Evolutionary conservation across 35 echinoderm and acorn worm genomes (phyloP).

Genomic region (Ophioderma brevispina): DNA sequence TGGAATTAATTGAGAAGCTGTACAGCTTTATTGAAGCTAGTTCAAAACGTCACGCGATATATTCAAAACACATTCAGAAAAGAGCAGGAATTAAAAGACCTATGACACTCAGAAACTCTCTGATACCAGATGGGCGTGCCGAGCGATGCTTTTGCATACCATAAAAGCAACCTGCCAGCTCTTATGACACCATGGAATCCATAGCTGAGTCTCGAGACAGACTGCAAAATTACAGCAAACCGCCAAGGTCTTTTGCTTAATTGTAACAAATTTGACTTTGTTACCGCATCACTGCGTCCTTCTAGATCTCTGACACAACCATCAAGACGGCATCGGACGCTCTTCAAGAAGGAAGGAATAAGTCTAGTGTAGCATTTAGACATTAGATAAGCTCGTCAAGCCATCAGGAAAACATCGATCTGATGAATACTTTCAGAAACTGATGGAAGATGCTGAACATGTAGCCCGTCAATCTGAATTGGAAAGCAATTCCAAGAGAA

Average conservation of each 20-base stretch:
- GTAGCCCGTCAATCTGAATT: no score
- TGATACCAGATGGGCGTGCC: constrained; percentile 5
- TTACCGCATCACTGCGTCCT: not conserved
- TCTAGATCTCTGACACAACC: not conserved
- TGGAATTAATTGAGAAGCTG: constrained; percentile 5
- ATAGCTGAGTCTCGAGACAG: constrained; percentile 21
- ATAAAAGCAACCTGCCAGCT: constrained; percentile 6
- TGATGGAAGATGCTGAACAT: no score
- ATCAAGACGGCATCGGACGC: not conserved
- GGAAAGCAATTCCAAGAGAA: no score
- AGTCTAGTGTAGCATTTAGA: not conserved
- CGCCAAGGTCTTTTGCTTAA: constrained; percentile 1
- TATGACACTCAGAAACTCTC: not conserved
- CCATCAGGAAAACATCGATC: no score
- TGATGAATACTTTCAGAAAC: no score
- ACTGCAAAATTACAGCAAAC: not conserved
- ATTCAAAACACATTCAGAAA: not conserved
- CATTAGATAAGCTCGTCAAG: not conserved
- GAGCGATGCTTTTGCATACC: not conserved
- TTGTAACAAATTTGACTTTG: not conserved
- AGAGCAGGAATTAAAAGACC: constrained; percentile 1
- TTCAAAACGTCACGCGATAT: constrained; percentile 25
- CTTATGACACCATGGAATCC: not conserved
- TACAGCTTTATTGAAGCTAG: constrained; percentile 21
- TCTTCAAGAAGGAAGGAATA: not conserved